Evolutionary conservation across 2,888 invertebrate species (phyloP), one percentile per base, ranked within the genome.

Genomic region (Scaptomyza parva): DNA sequence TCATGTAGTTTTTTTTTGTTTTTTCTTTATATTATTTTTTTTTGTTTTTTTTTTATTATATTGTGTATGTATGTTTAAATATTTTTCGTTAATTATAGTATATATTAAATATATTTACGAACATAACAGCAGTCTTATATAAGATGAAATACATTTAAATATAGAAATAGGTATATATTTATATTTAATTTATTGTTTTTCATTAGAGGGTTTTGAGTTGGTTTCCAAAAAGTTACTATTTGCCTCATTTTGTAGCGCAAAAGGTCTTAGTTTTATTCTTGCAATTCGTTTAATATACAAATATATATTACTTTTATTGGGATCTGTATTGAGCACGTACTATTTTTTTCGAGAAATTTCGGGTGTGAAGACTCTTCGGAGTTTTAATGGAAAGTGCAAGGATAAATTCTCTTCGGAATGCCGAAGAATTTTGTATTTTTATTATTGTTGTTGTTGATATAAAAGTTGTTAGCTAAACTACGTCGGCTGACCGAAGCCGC

Each of bases 101-200:
- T 90, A 88, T 89, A 87, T 88, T 85, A 81, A 80, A 85, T 89
- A 89, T 89, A 89, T 89, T 89, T 90, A 90, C 89, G 90, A 91
- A 91, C 90, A 90, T 91, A 91, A 91, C 90, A 91, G 91, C 91
- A 91, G 91, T 91, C 91, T 91, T 91, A 90, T 91, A 88, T 89
- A 91, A 89, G 89, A 90, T 90, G 89, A 90, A 89, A 89, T 90
- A 86, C 88, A 77, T 73, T 73, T 63, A 80, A 70, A 70, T 76
- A 78, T 78, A 76, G 76, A 80, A 81, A 77, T 76, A 80, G 64
- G 61, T 77, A 86, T 80, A 70, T 76, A 76, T 78, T 9, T 28
- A 86, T 80, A 70, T 76, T 77, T 72, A 74, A 67, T 74, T 84
- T 86, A 82, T 86, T 78, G 76, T 89, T 76, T 76, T 87, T 80